These are phyloP conservation scores for Cyprinodon brontotheroides DNA, from an alignment of 2,113 vertebrate genomes.

Conservation along the genomic window DNA sequence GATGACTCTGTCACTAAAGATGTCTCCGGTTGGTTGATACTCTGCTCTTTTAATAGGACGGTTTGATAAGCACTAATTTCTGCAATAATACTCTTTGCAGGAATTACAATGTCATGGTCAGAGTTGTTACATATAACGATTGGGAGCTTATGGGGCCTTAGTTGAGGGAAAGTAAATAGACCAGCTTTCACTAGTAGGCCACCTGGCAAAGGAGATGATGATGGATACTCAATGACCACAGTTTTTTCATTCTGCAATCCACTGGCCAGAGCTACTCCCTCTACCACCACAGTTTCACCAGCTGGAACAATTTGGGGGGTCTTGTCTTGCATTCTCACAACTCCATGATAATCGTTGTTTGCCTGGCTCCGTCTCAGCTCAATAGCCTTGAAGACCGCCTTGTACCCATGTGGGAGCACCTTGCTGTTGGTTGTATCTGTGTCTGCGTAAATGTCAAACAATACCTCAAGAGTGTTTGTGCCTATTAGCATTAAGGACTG, in stretches of 20 bases:
- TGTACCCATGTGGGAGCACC: conserved; percentile 9
- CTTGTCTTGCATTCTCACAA: neutral
- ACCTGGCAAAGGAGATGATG: conserved; percentile 9
- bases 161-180: neutral
- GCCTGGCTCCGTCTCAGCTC: conserved; percentile 2
- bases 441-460: neutral
- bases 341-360: neutral
- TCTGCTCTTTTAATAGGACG: neutral
- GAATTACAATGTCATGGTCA: conserved; percentile 24
- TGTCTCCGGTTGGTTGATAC: neutral
- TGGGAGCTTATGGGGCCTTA: neutral
- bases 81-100: conserved; percentile 4
- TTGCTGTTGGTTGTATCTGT: neutral
- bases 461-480: neutral
- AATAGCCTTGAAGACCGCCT: conserved; percentile 9
- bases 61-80: conserved; percentile 13
- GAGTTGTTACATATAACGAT: conserved; percentile 8
- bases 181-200: conserved; percentile 13
- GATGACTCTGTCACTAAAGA: neutral
- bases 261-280: neutral
- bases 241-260: neutral
- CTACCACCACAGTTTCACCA: conserved; percentile 2
- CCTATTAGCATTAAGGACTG: neutral
- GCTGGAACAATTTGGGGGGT: neutral
- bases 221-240: conserved; percentile 10